Evolutionary conservation across 2,113 vertebrate genomes (phyloP).

Genomic region (Alethe diademata): DNA sequence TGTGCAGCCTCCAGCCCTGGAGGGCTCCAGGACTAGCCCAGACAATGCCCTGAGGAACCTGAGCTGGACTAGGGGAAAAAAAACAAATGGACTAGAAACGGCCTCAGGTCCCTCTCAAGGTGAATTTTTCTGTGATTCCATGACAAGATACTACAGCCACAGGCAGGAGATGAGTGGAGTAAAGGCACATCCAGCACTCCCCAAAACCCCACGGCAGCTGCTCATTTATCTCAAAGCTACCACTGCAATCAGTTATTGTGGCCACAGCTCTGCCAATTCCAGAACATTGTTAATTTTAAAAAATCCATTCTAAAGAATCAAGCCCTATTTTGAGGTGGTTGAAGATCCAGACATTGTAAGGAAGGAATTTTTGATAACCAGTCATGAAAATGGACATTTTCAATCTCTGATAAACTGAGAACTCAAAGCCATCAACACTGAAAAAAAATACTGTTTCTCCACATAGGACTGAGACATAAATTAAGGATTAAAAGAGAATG

Average conservation of each 20-base stretch:
- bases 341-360: neutral
- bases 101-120: neutral
- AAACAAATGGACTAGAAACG: neutral
- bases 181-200: neutral
- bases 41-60: neutral
- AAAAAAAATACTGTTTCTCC: neutral
- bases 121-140: neutral
- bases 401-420: neutral
- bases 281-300: rapidly evolving
- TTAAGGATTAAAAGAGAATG: neutral
- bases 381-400: neutral
- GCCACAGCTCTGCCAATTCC: neutral
- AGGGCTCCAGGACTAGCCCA: neutral
- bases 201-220: neutral
- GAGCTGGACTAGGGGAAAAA: neutral
- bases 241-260: neutral
- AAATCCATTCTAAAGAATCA: neutral
- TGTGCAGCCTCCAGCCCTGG: neutral
- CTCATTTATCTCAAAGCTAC: neutral
- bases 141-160: neutral
- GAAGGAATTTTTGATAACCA: neutral
- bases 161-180: neutral
- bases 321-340: neutral
- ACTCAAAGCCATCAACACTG: neutral
- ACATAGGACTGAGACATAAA: neutral